Conservation (phyloP, 2,113 vertebrate species). For the Strix aluco region DNA sequence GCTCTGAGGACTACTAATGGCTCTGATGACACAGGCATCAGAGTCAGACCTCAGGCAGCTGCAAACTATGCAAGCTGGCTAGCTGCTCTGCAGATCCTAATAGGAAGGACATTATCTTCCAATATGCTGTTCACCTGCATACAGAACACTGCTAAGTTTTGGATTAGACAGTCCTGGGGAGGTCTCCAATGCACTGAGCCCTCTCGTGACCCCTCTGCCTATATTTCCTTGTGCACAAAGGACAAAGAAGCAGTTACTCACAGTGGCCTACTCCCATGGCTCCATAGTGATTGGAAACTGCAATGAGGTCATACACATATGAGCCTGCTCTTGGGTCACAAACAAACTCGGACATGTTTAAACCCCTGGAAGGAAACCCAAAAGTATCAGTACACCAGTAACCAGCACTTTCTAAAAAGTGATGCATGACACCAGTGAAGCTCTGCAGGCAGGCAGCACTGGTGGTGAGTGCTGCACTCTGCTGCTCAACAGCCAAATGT, state of each 20-base stretch:
- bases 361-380: slow-evolving; percentile 76
- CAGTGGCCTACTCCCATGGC: slow-evolving; percentile 97
- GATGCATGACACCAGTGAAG: not conserved
- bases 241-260: slow-evolving; percentile 75
- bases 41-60: not conserved
- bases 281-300: slow-evolving; percentile 96
- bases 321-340: slow-evolving; percentile 88
- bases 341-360: slow-evolving; percentile 96
- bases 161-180: not conserved
- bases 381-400: not conserved
- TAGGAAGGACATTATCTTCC: not conserved
- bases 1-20: not conserved
- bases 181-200: not conserved
- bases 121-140: not conserved
- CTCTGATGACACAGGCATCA: not conserved
- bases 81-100: not conserved
- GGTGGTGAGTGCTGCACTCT: not conserved
- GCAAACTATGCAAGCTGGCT: not conserved
- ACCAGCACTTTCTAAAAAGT: not conserved
- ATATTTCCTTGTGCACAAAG: not conserved
- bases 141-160: not conserved
- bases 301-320: slow-evolving; percentile 91
- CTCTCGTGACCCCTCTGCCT: not conserved
- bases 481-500: not conserved
- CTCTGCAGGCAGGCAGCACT: not conserved